These are phyloP conservation scores for Eilema caniola DNA, from an alignment of 2,888 invertebrate genomes.

Conservation along the genomic window DNA sequence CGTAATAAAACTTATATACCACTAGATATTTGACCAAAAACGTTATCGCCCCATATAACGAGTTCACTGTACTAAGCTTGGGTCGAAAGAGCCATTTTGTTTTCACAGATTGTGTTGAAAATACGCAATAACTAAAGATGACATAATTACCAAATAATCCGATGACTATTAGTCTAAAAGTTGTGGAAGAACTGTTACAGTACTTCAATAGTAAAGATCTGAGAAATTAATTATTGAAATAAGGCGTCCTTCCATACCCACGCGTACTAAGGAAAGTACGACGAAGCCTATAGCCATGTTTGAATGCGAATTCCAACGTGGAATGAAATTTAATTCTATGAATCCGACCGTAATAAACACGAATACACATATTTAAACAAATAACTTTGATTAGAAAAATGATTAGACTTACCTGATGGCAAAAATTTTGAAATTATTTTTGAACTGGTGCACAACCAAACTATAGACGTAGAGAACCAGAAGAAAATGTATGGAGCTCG, in stretches of 20 bases:
- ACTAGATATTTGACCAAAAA: conserved; percentile 61
- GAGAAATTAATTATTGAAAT: conserved; percentile 86
- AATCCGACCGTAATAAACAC: conserved; percentile 69
- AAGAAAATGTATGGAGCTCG: conserved; percentile 87
- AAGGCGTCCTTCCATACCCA: conserved; percentile 84
- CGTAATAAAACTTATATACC: conserved; percentile 46
- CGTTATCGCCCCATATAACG: conserved; percentile 82
- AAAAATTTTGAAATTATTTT: conserved; percentile 87
- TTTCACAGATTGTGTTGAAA: conserved; percentile 85
- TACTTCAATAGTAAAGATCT: conserved; percentile 80
- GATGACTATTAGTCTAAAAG: conserved; percentile 74
- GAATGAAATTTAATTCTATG: conserved; percentile 74
- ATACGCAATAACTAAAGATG: conserved; percentile 83
- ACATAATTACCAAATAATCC: conserved; percentile 81
- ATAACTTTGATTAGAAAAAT: conserved; percentile 73
- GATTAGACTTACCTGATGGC: conserved; percentile 84
- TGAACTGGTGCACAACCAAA: conserved; percentile 86
- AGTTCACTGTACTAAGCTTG: conserved; percentile 86
- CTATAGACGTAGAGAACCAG: conserved; percentile 86
- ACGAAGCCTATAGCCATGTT: conserved; percentile 85
- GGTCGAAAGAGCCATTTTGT: conserved; percentile 87
- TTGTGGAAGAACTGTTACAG: conserved; percentile 83
- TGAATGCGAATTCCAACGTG: conserved; percentile 86
- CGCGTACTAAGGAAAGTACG: conserved; percentile 85
- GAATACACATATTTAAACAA: conserved; percentile 71